Evolutionary conservation across 2,888 invertebrate species (phyloP).

Genomic region (Elegia similella): DNA sequence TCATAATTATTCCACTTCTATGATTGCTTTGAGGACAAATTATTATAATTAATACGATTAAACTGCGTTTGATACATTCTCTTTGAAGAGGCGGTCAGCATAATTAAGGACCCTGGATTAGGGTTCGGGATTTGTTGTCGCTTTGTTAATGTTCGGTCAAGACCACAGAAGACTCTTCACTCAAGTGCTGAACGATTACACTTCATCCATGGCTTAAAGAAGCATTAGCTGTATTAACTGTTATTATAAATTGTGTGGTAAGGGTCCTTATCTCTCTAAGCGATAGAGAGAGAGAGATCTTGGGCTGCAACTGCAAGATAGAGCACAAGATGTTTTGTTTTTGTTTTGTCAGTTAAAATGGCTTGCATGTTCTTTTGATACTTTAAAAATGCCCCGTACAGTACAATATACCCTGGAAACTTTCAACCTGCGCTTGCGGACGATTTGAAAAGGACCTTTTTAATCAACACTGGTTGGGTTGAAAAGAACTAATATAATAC

Average conservation of each 20-base stretch:
- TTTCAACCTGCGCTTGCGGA: too few relatives aligned
- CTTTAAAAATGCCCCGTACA: too few relatives aligned
- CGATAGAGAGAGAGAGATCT: too few relatives aligned
- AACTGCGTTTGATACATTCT: neutral
- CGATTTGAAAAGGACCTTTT: too few relatives aligned
- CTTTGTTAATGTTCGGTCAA: slow-evolving; percentile 10
- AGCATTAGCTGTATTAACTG: neutral
- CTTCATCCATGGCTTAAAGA: neutral
- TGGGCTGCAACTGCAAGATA: too few relatives aligned
- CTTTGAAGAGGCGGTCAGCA: slow-evolving; percentile 13
- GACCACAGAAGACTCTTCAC: neutral
- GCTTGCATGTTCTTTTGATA: too few relatives aligned
- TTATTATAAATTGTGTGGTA: neutral
- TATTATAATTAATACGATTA: neutral
- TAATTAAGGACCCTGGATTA: slow-evolving; percentile 12
- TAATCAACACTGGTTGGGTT: too few relatives aligned
- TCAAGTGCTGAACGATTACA: neutral
- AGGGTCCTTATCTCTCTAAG: neutral
- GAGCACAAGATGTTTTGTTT: too few relatives aligned
- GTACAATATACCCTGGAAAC: too few relatives aligned
- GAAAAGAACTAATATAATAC: too few relatives aligned
- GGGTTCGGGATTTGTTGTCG: slow-evolving; percentile 5
- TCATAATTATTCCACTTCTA: neutral
- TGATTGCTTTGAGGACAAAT: neutral
- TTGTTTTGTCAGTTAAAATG: too few relatives aligned